phyloP scores from a whole-genome alignment of 2,113 vertebrate genomes.

The Ceratotherium simum region DNA sequence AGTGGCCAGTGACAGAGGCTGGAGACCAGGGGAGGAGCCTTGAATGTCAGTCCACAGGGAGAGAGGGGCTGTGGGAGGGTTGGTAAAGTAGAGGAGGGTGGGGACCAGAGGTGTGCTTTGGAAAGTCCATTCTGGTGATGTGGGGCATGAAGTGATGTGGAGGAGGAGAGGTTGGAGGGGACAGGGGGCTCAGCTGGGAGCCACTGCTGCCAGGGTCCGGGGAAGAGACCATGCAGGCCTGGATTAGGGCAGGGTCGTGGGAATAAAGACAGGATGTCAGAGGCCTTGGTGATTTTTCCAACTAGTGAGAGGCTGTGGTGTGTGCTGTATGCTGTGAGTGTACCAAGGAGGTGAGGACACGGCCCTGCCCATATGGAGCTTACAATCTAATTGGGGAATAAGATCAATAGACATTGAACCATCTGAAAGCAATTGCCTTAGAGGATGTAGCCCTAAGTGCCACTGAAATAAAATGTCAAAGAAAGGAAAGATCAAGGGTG shows the following conservation, averaged over 20 bases:
- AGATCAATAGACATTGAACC: background rate
- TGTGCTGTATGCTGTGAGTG: background rate
- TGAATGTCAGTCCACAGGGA: background rate
- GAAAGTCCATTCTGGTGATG: background rate
- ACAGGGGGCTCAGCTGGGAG: background rate
- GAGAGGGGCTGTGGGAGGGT: background rate
- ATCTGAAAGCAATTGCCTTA: background rate
- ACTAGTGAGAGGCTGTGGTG: no score
- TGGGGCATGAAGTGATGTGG: background rate
- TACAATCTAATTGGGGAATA: background rate
- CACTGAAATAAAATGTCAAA: background rate
- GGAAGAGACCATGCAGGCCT: background rate
- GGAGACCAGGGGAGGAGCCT: background rate
- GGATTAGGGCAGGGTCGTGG: no score
- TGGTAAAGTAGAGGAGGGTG: background rate
- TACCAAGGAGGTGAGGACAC: background rate
- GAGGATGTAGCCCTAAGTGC: background rate
- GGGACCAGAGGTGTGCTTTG: background rate
- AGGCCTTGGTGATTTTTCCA: background rate
- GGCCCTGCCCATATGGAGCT: background rate
- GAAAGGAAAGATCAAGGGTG: background rate
- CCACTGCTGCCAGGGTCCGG: background rate
- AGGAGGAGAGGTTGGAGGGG: background rate
- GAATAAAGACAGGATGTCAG: background rate
- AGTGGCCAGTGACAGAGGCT: background rate